Evolutionary conservation across 2,797 vertebrate species (phyloP), one percentile per base, ranked within the genome.

Genomic region (Megaceryle alcyon): DNA sequence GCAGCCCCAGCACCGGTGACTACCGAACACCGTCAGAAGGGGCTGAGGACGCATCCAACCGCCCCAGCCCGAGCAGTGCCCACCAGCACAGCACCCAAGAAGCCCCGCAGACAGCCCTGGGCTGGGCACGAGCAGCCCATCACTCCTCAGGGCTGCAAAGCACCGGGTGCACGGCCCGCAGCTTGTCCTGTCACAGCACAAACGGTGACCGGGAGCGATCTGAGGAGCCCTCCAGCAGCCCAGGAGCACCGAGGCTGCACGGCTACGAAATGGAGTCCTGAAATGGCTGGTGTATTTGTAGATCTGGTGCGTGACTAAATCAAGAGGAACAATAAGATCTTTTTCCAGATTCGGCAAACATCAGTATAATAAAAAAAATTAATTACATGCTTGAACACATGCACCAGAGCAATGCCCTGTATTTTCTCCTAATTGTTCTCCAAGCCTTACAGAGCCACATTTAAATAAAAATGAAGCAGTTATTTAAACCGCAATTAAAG

Each of bases 401-500:
- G 96, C 96, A 95, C 95, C 96, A 93, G 91, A 82, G 92, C 93
- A 89, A 82, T 97, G 95, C 96, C 97, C 97, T 97, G 83, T 96
- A 97, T 97, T 97, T 98, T 96, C 96, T 97, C 97, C 95, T 97
- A 97, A 98, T 97, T 97, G 97, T 98, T 98, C 97, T 96, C 96
- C 90, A 69, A 97, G 96, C 96, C 97, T 97, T 93, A 80, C 94
- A 96, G 95, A 98, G 95, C 92, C 97, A 94, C 92, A 96, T 96
- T 96, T 97, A 98, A 98, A 98, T 97, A 98, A 98, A 97, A 97
- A 97, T 96, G 97, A 97, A 97, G 97, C 97, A 97, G 97, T 98
- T 98, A 98, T 97, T 98, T 97, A 97, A 98, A 97, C 96, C 88
- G 96, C 97, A 98, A 97, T 98, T 98, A 98, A 98, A 98, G 97